phyloP scores from a whole-genome alignment of 2,888 invertebrate genomes.

The Meliscaeva auricollis region DNA sequence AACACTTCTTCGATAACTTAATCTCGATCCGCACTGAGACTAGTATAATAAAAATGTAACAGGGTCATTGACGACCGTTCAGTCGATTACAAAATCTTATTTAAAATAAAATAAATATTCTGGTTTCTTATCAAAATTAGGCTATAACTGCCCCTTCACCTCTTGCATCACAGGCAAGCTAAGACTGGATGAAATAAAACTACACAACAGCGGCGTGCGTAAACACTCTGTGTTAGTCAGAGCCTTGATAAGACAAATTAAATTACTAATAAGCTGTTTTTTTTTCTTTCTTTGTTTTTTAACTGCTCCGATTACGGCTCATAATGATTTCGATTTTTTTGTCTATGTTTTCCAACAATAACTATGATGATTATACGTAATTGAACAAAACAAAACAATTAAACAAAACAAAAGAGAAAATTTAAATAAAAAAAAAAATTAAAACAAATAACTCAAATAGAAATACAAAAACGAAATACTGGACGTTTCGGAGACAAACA shows the following conservation, averaged over 20 bases:
- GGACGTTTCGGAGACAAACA: background rate
- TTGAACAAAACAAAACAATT: slow-evolving; percentile 29
- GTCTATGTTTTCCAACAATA: background rate
- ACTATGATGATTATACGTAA: background rate
- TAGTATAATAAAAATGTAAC: slow-evolving; percentile 18
- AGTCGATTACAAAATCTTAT: background rate
- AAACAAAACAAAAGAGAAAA: slow-evolving; percentile 8
- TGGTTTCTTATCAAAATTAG: slow-evolving; percentile 12
- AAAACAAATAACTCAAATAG: background rate
- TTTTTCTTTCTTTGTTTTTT: slow-evolving; percentile 7
- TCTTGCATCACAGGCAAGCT: slow-evolving; percentile 9
- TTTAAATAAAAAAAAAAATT: background rate
- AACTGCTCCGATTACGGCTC: slow-evolving; percentile 29
- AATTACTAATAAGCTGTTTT: background rate
- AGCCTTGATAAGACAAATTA: slow-evolving; percentile 17
- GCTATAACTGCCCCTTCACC: slow-evolving; percentile 8
- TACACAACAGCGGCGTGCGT: background rate
- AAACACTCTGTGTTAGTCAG: slow-evolving; percentile 32
- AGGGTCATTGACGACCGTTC: slow-evolving; percentile 39
- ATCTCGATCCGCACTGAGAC: slow-evolving; percentile 16
- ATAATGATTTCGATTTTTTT: slow-evolving; percentile 34
- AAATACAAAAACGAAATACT: background rate
- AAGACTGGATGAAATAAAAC: background rate
- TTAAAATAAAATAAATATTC: background rate
- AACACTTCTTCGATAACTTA: slow-evolving; percentile 36